Evolutionary conservation across 2,797 vertebrate genomes (phyloP), one percentile per base, ranked within the genome.

Genomic region (Silurus aristotelis): DNA sequence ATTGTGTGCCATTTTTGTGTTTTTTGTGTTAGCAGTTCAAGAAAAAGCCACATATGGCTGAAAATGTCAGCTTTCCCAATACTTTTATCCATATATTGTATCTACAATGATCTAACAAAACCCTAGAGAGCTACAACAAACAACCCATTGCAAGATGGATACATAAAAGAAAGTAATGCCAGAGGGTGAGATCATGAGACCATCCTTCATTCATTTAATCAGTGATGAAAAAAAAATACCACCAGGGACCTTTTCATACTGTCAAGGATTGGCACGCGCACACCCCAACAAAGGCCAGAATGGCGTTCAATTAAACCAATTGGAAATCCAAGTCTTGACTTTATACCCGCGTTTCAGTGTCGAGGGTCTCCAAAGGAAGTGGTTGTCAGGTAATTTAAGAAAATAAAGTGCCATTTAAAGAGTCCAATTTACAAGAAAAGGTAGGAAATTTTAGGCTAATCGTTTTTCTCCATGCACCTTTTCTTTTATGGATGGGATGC

Each of bases 341-440:
- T 80, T 63, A 78, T 61, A 61, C 61, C 38, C 43, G 60, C 38
- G 10, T 48, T 7, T 64, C 1, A 1, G 5, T 46, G 19, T 63
- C 43, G 8, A 4, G 86, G 85, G 77, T 90, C 84, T 79, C 78
- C 61, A 6, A 25, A 31, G 58, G 85, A 91, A 87, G 61, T 64
- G 87, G 87, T 84, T 86, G 88, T 90, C 89, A 89, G 88, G 89
- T 87, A 91, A 90, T 93, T 91, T 88, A 68, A 88, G 84, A 87
- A 91, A 52, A 52, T 38, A 52, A 92, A 90, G 87, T 67, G n/a
- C 68, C 84, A 76, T 89, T 89, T 93, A 90, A 92, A 88, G 85
- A 13, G 71, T 90, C 90, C 81, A 88, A 84, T 93, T 93, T 93
- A 91, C 87, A 82, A 76, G 79, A 79, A 85, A 90, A 90, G 87